Percentiles rank a stretch among this genome's conserved stretches.
Evolutionary conservation across 2,888 invertebrate species (phyloP).

Genomic region (Stomorhina lunata): DNA sequence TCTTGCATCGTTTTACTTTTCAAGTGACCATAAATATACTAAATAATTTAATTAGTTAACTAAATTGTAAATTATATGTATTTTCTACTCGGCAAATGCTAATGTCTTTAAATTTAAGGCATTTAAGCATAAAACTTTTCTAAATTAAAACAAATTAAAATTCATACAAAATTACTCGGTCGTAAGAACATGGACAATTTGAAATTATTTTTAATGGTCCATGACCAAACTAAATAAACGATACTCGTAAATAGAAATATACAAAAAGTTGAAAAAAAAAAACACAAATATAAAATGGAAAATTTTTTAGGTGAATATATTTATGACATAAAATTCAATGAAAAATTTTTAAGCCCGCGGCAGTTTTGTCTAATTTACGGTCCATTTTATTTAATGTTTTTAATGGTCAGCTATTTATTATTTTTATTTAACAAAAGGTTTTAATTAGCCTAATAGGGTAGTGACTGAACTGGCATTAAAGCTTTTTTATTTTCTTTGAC

Average conservation of each 20-base stretch:
- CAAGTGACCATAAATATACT: no score
- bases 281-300: not conserved
- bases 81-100: slow-evolving; percentile 3
- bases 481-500: no score
- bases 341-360: not conserved
- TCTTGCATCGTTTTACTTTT: no score
- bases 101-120: not conserved
- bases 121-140: slow-evolving; percentile 1
- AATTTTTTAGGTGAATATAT: not conserved
- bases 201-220: not conserved
- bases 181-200: slow-evolving; percentile 4
- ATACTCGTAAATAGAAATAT: not conserved
- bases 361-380: not conserved
- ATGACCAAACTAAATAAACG: not conserved
- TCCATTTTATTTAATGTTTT: not conserved
- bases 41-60: slow-evolving; percentile 18
- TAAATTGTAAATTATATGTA: not conserved
- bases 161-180: not conserved
- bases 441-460: no score
- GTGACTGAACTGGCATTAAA: no score
- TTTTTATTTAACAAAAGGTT: not conserved
- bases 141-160: not conserved
- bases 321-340: not conserved
- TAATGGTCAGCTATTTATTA: not conserved
- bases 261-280: not conserved